These are phyloP conservation scores for Eurois occulta DNA, from an alignment of 2,888 invertebrate genomes.

Conservation along the genomic window DNA sequence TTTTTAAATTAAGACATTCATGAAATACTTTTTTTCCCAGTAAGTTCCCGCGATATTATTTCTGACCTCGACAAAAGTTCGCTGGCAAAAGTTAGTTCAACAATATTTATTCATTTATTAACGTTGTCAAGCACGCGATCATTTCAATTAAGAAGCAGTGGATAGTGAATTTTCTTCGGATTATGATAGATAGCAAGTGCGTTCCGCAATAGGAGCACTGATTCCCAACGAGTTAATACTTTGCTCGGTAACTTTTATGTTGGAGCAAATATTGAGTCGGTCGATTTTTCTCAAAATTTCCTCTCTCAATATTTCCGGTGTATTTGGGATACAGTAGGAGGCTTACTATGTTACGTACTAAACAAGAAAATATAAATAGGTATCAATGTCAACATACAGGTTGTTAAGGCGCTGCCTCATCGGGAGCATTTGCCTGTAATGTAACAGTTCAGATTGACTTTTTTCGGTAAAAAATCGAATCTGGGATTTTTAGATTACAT, in stretches of 20 bases:
- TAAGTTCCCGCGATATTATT: background rate
- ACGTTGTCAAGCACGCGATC: background rate
- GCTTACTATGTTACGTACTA: background rate
- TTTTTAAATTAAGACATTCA: background rate
- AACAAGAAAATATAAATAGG: background rate
- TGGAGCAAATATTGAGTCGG: conserved; percentile 49
- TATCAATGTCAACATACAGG: background rate
- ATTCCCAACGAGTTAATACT: conserved; percentile 16
- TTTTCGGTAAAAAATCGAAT: background rate
- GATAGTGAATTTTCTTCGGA: background rate
- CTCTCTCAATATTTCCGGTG: background rate
- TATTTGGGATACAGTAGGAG: background rate
- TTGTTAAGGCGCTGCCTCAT: background rate
- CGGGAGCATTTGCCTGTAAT: background rate
- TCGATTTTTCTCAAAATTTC: conserved; percentile 35
- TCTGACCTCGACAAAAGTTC: background rate
- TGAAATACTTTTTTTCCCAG: background rate
- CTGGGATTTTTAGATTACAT: background rate
- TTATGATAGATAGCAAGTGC: background rate
- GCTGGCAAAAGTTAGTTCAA: background rate
- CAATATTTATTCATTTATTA: background rate
- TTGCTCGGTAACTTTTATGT: conserved; percentile 32
- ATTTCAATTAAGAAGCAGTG: background rate
- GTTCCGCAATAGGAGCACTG: background rate
- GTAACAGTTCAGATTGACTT: background rate